phyloP scores from a whole-genome alignment of 2,888 invertebrate genomes.

The Caenorhabditis sp. region DNA sequence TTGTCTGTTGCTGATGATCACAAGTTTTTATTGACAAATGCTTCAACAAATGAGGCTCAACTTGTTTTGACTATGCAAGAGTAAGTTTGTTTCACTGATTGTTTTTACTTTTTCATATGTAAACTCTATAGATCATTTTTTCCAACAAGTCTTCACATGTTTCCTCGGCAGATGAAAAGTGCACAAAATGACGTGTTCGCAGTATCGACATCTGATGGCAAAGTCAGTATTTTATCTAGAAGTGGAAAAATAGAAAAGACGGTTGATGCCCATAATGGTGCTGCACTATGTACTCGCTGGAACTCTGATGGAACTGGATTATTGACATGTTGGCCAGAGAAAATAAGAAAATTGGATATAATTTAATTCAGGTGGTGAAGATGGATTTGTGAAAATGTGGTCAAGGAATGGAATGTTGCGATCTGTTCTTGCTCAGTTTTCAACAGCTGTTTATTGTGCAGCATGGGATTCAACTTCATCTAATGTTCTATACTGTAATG shows the following conservation, averaged over 20 bases:
- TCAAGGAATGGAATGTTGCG: conserved; percentile 93
- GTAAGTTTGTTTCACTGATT: conserved; percentile 46
- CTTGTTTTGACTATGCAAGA: conserved; percentile 59
- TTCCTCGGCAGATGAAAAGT: conserved; percentile 64
- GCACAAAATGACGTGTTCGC: conserved; percentile 68
- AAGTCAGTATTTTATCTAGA: conserved; percentile 92
- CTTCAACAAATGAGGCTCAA: conserved; percentile 67
- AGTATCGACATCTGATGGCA: conserved; percentile 83
- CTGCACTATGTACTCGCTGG: conserved; percentile 93
- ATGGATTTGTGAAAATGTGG: conserved; percentile 97
- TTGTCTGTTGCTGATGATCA: conserved; percentile 95
- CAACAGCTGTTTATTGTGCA: conserved; percentile 84
- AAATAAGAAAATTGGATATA: background rate
- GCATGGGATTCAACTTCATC: conserved; percentile 78
- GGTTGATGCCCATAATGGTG: conserved; percentile 92
- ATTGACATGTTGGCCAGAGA: conserved; percentile 87
- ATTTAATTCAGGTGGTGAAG: conserved; percentile 90
- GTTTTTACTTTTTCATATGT: too few species aligned
- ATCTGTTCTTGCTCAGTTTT: conserved; percentile 89
- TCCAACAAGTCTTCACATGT: conserved; percentile 70
- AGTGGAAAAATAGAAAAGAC: conserved; percentile 94
- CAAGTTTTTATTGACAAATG: conserved; percentile 87
- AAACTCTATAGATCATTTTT: conserved; percentile 63
- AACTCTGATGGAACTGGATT: conserved; percentile 96
- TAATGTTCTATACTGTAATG: conserved; percentile 86